These are phyloP conservation scores for Mellilla xanthometata DNA, from an alignment of 2,888 invertebrate species.

Conservation along the genomic window DNA sequence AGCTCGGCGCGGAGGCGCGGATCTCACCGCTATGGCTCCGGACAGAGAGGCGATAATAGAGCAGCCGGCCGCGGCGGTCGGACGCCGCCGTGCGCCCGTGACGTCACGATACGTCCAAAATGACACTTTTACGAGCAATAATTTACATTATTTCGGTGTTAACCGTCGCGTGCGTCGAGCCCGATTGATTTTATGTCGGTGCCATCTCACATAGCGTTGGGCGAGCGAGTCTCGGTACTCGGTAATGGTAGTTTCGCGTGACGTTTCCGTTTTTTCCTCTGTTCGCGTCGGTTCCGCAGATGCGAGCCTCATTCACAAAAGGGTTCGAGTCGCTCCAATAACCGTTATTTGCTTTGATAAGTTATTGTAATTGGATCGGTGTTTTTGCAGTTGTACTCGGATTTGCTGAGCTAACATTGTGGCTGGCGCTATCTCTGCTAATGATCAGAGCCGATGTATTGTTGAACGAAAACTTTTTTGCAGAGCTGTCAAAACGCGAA, in stretches of 20 bases:
- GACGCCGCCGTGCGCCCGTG: slow-evolving; percentile 47
- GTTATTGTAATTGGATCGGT: slow-evolving; percentile 27
- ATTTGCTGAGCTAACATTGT: slow-evolving; percentile 15
- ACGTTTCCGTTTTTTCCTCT: slow-evolving; percentile 52
- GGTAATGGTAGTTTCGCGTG: slow-evolving; percentile 77
- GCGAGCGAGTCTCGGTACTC: slow-evolving; percentile 78
- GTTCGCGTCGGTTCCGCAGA: slow-evolving; percentile 28
- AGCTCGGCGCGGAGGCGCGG: no score
- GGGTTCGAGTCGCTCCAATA: slow-evolving; percentile 23
- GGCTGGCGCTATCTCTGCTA: slow-evolving; percentile 38
- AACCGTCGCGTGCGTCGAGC: slow-evolving; percentile 76
- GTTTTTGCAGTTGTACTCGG: slow-evolving; percentile 17
- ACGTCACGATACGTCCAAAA: slow-evolving; percentile 80
- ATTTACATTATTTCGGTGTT: slow-evolving; percentile 80
- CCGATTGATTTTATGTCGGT: slow-evolving; percentile 80
- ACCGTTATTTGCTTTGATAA: slow-evolving; percentile 23
- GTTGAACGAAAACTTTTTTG: slow-evolving; percentile 1
- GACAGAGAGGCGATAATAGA: slow-evolving; percentile 46
- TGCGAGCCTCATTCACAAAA: slow-evolving; percentile 27
- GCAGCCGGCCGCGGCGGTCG: slow-evolving; percentile 30
- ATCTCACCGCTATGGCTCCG: slow-evolving; percentile 32
- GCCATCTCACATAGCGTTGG: slow-evolving; percentile 74
- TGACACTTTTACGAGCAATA: slow-evolving; percentile 81
- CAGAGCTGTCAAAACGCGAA: no score
- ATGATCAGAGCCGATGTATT: no score